These are phyloP conservation scores for Heloderma charlesbogerti DNA, from an alignment of 2,113 vertebrate genomes.

Conservation along the genomic window DNA sequence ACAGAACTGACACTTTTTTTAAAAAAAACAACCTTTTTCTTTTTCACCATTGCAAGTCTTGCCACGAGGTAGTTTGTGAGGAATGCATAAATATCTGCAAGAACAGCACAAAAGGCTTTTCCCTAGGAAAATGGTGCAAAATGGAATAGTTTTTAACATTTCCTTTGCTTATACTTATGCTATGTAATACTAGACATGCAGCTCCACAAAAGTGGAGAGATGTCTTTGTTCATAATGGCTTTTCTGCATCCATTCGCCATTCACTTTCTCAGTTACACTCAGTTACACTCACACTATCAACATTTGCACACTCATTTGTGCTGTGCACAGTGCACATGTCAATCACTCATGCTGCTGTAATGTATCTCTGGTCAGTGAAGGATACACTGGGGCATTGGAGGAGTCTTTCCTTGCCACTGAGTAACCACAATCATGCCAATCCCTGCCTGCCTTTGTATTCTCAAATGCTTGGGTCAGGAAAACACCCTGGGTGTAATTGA, in stretches of 20 bases:
- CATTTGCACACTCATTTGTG: too few relatives aligned
- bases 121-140: slow-evolving; percentile 38
- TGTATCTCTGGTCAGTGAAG: neutral
- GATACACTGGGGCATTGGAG: neutral
- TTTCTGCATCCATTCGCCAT: neutral
- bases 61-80: slow-evolving; percentile 32
- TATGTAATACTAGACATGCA: neutral
- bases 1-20: slow-evolving; percentile 16
- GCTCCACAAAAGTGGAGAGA: neutral
- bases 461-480: too few relatives aligned
- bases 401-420: neutral
- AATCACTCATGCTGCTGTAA: neutral
- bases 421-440: neutral
- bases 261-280: neutral
- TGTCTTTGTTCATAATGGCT: neutral
- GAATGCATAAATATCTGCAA: slow-evolving; percentile 38
- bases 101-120: slow-evolving; percentile 50
- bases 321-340: neutral
- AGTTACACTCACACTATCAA: too few relatives aligned
- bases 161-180: too few relatives aligned
- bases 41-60: slow-evolving; percentile 27
- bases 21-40: neutral
- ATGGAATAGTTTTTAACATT: neutral
- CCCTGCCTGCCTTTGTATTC: neutral
- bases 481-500: too few relatives aligned